phyloP scores from a whole-genome alignment of 2,888 invertebrate species.

The Flexamia atlantica region DNA sequence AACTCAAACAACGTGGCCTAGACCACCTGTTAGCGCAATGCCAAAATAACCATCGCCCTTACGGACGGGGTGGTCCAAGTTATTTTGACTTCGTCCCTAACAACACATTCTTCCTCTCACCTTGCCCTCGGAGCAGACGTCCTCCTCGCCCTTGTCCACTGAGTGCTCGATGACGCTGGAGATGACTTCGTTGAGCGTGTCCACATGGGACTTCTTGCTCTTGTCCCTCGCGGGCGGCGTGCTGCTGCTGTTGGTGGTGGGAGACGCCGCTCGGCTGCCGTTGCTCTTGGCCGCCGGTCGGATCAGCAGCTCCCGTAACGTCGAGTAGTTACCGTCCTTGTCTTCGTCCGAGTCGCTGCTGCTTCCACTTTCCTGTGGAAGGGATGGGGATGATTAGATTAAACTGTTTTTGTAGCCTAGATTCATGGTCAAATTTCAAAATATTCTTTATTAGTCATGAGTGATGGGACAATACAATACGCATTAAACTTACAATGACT shows the following conservation, averaged over 20 bases:
- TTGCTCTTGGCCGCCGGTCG: conserved; percentile 80
- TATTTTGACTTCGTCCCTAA: no score
- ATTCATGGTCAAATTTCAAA: no score
- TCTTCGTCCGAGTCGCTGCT: conserved; percentile 66
- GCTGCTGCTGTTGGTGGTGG: conserved; percentile 70
- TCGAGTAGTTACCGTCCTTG: conserved; percentile 89
- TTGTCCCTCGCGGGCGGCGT: conserved; percentile 74
- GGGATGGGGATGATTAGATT: no score
- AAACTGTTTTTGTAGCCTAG: no score
- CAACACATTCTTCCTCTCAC: no score
- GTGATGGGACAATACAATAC: no score
- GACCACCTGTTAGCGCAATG: no score
- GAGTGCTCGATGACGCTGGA: conserved; percentile 86
- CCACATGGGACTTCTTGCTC: conserved; percentile 82
- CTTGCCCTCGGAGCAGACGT: conserved; percentile 72
- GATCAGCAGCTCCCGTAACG: conserved; percentile 88
- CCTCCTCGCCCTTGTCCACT: conserved; percentile 72
- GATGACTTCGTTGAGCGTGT: conserved; percentile 87
- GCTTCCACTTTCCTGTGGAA: conserved; percentile 66
- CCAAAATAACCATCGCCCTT: no score
- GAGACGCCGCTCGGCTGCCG: conserved; percentile 75
- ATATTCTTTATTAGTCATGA: no score
- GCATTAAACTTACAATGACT: no score
- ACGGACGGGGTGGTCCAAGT: no score
- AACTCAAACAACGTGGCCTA: no score